Base-by-base conservation (phyloP, 2,797 vertebrate genomes). In the Lateolabrax maculatus region DNA sequence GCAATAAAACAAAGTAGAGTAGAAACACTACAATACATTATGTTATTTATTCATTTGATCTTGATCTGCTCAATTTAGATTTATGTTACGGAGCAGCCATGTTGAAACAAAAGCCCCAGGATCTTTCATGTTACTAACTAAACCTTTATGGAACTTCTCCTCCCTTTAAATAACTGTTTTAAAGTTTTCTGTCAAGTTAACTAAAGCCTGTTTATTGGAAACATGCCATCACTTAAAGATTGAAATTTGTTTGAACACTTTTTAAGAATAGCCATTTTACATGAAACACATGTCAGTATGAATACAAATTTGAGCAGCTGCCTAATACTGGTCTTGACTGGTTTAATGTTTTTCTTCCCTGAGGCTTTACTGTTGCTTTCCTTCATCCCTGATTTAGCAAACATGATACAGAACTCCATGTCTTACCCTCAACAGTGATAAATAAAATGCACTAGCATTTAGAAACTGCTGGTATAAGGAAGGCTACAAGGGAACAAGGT, bases 381-480 rank as follows among this genome's bases (percentile, higher is more conserved):
- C 75, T 81, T 83, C 77, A 57, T 69, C n/a, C 27, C 56, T 64
- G 76, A 87, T 89, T 88, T 78, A 78, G 71, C 46, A 75, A 77
- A 78, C 60, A 84, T 57, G 70, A 81, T 80, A 70, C 75, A 62
- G 13, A 57, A 72, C 84, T 79, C 53, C 36, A 13, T 57, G 63
- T 79, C 63, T 72, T 19, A 49, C 37, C 39, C 69, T 74, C 27
- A 57, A 52, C 36, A 34, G 70, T 64, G 63, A 84, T 76, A 74
- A 75, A 86, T 69, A 78, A 79, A 57, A 67, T 49, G 21, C 55
- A 21, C 7, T 27, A 63, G 48, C 66, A 60, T 69, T 51, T 44
- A 75, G 19, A 9, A 70, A 39, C 18, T 37, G 61, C 31, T 61
- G 34, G n/a, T 23, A 73, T 73, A 48, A 76, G 41, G 43, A 70